Base-by-base conservation (phyloP, 2,797 vertebrate genomes). In the Eurystomus glaucurus region DNA sequence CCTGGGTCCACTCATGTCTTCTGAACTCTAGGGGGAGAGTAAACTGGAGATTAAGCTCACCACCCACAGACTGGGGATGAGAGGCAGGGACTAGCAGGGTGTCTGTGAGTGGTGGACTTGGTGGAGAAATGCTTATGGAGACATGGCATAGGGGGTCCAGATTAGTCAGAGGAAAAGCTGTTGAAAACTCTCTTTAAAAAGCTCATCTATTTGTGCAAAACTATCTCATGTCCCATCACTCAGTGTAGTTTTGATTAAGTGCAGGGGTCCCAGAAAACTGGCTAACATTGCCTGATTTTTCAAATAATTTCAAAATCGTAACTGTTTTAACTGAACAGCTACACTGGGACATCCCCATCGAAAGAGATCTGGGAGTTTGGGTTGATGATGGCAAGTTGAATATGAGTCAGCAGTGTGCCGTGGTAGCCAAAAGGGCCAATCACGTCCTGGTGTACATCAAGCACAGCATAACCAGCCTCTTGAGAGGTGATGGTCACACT, bases 391-490 rank as follows among this genome's bases (percentile, higher is more conserved):
- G 25, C 35, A 65, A 28, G 16, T 7, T 88, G 48, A 54, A 7
- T 10, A 2, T 2, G 6, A 31, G 5, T 2, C 39, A 79, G 5
- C 18, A n/a, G 33, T 19, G 23, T 37, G 31, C 37, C 14, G 21
- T 41, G 41, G 12, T 50, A 85, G 41, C 16, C 70, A 52, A 28
- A n/a, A 61, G 17, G 14, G 10, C 10, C 41, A n/a, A 0, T 5
- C 0, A 0, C n/a, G 39, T 11, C 37, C 31, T 21, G 28, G 9
- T 7, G 11, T 0, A 2, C 43, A 82, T 20, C 50, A 50, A 51
- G 45, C 3, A 9, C n/a, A 46, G 54, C 55, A 43, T 1, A 1
- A 0, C 14, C 5, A 5, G 26, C 20, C 0, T 0, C 20, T 4
- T 0, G 1, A 57, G 45, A 77, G 10, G 55, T 1, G 2, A 39